Percentiles rank a stretch among this genome's conserved stretches.
Evolutionary conservation across 2,113 vertebrate genomes (phyloP).

Genomic region (Calyptomena viridis): DNA sequence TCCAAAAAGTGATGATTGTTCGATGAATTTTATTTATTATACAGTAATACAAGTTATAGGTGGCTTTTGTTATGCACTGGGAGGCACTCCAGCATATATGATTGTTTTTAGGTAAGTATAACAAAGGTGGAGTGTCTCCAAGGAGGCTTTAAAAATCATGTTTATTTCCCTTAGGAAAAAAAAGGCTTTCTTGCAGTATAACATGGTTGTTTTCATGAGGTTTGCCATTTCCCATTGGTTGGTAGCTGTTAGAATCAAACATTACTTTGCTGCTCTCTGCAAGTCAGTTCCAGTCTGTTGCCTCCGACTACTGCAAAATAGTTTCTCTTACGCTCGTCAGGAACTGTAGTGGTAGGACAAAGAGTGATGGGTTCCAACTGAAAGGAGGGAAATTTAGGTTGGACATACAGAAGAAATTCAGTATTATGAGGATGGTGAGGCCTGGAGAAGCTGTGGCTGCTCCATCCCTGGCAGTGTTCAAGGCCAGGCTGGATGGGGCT

Average conservation of each 20-base stretch:
- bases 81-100: constrained; percentile 74
- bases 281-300: neutral
- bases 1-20: constrained; percentile 74
- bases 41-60: constrained; percentile 71
- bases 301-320: neutral
- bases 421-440: neutral
- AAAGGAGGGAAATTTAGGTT: neutral
- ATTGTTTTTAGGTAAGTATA: constrained; percentile 81
- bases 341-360: neutral
- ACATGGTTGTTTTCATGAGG: neutral
- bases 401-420: neutral
- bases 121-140: neutral
- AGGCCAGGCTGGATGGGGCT: neutral
- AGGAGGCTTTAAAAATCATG: neutral
- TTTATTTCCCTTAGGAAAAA: neutral
- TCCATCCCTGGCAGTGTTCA: neutral
- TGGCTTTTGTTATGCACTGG: constrained; percentile 75
- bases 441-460: neutral
- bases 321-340: neutral
- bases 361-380: neutral
- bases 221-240: neutral
- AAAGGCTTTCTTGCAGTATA: neutral
- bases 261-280: neutral
- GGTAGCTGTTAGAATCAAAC: neutral
- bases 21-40: constrained; percentile 79